Evolutionary conservation across 53 echinoderm and acorn worm genomes (phyloP).

Genomic region (Zoroaster sp.): DNA sequence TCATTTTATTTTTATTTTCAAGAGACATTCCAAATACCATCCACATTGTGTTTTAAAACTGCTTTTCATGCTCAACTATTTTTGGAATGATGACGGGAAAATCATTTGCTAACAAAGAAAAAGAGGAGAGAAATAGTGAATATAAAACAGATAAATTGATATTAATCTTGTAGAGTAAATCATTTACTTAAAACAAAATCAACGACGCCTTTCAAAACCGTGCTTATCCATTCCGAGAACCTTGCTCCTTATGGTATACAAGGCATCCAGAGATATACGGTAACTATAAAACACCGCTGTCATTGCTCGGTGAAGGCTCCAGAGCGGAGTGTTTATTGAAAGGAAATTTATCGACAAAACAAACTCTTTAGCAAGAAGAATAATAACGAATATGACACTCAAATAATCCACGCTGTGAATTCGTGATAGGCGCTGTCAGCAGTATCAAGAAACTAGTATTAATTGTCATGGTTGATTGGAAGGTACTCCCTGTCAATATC

Average conservation of each 20-base stretch:
- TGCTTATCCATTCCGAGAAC: not conserved
- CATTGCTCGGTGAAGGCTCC: not conserved
- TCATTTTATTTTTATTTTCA: too few species aligned
- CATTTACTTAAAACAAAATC: too few species aligned
- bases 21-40: too few species aligned
- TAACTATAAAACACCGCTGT: too few species aligned
- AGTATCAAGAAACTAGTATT: not conserved
- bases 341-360: not conserved
- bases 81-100: too few species aligned
- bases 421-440: not conserved
- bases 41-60: too few species aligned
- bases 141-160: too few species aligned
- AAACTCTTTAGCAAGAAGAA: not conserved
- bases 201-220: not conserved
- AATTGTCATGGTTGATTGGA: not conserved
- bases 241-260: not conserved
- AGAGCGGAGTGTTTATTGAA: not conserved
- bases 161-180: too few species aligned
- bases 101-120: too few species aligned
- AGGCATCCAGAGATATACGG: too few species aligned
- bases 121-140: too few species aligned
- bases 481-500: not conserved
- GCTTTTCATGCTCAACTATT: too few species aligned
- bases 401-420: not conserved
- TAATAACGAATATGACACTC: not conserved